Base-by-base conservation (phyloP, 2,113 vertebrate genomes). In the Halcyon malimbica region DNA sequence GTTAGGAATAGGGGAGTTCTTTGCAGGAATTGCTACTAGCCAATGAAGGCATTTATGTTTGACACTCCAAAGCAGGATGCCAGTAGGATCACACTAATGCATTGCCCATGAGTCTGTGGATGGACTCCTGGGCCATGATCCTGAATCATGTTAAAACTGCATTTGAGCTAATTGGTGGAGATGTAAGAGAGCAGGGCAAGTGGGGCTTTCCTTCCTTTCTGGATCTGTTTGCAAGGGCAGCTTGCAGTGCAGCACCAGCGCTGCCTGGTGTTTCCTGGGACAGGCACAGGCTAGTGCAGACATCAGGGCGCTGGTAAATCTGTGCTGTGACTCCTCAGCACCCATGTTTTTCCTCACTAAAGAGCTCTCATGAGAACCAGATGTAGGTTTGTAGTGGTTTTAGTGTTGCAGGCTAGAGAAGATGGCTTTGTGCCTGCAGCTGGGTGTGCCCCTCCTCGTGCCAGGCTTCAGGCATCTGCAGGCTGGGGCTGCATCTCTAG, bases 201-300 rank as follows among this genome's bases (percentile, higher is more conserved):
- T 0, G 1, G 12, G 5, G 10, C 18, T 68, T 69, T 35, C 65
- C 39, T 33, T 74, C 51, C 51, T 25, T 56, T 35, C 51, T 5
- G 65, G 17, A 2, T 17, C 31, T 23, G 6, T 68, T 79, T 13
- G 33, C 2, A 3, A 19, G 57, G 48, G 50, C 41, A 51, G 8
- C 48, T 59, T 29, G 28, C 31, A 37, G 3, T 0, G 29, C 42
- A 42, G 62, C 28, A 10, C 11, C 42, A 19, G 70, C 5, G 5
- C 57, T 42, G 79, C 53, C 41, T 0, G 0, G 67, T 7, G 1
- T 24, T 37, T 39, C 37, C 11, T 3, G 48, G 65, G 64, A 5
- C 2, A 2, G 39, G n/a, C 11, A 10, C 56, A 31, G 69, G 33
- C 28, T 15, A 65, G 13, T 2, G 5, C 2, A 8, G 31, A 48